A percentile compares a stretch with the other conserved stretches of the same genome.
phyloP scores from a whole-genome alignment of 2,113 vertebrate genomes.

The Nicator chloris region DNA sequence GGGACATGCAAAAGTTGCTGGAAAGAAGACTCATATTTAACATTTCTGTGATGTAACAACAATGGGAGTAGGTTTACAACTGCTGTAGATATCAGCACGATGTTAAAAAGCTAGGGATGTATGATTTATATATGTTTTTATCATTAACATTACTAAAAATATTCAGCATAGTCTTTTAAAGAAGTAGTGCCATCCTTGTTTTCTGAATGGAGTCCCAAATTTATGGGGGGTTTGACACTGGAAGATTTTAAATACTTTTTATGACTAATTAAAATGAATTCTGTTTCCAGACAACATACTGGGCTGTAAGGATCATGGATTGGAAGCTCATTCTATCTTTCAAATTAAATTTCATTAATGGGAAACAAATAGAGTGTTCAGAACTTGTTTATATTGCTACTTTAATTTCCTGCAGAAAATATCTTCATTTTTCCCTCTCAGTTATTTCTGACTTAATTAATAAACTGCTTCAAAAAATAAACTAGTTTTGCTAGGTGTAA shows the following conservation, averaged over 20 bases:
- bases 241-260: not conserved
- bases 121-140: not conserved
- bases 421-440: not conserved
- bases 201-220: not conserved
- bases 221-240: not conserved
- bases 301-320: not conserved
- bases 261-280: not conserved
- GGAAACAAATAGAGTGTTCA: constrained; percentile 22
- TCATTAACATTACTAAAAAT: not conserved
- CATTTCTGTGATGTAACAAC: not conserved
- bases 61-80: not conserved
- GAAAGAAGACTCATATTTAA: not conserved
- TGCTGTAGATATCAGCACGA: not conserved
- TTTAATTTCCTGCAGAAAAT: constrained; percentile 24
- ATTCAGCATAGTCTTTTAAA: not conserved
- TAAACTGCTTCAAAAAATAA: not conserved
- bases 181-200: not conserved
- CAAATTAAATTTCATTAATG: constrained; percentile 34
- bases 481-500: not conserved
- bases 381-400: not conserved
- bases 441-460: constrained; percentile 29
- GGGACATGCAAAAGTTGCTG: not conserved
- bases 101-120: not conserved
- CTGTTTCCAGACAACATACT: not conserved
- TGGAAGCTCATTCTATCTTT: not conserved